Evolutionary conservation across 2,888 invertebrate genomes (phyloP).

Genomic region (Calliphora vomitoria): DNA sequence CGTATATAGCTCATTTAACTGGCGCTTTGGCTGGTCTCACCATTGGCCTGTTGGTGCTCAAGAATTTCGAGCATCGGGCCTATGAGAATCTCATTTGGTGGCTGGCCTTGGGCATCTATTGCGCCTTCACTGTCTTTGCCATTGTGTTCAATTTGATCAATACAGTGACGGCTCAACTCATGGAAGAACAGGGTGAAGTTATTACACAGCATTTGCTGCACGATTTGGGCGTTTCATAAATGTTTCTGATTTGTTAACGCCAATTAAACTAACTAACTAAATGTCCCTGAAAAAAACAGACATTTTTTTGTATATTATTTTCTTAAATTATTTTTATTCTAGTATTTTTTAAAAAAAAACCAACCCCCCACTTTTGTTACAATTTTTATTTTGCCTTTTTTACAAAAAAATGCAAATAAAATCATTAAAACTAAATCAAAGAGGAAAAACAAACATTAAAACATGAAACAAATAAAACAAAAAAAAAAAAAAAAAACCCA

Average conservation of each 20-base stretch:
- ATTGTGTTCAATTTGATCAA: conserved; percentile 93
- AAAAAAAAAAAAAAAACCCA: conserved; percentile 76
- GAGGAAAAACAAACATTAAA: conserved; percentile 44
- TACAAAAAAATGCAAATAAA: conserved; percentile 66
- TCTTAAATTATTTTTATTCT: conserved; percentile 24
- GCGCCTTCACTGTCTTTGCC: conserved; percentile 96
- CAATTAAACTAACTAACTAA: neutral
- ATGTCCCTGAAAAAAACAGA: neutral
- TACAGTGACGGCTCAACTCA: conserved; percentile 85
- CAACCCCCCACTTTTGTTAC: neutral
- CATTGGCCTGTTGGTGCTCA: conserved; percentile 95
- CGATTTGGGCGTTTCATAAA: conserved; percentile 85
- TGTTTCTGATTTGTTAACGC: conserved; percentile 55
- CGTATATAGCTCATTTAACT: conserved; percentile 97
- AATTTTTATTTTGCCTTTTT: conserved; percentile 58
- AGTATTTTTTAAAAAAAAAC: conserved; percentile 9
- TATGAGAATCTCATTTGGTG: conserved; percentile 98
- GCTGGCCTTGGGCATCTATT: conserved; percentile 96
- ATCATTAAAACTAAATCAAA: conserved; percentile 46
- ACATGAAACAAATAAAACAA: conserved; percentile 63
- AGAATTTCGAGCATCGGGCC: conserved; percentile 95
- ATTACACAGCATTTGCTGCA: conserved; percentile 84
- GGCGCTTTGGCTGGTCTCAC: conserved; percentile 97
- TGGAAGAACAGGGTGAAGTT: conserved; percentile 84
- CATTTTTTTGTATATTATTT: conserved; percentile 5